phyloP scores from a whole-genome alignment of 2,888 invertebrate species.

The Thelaira solivaga region DNA sequence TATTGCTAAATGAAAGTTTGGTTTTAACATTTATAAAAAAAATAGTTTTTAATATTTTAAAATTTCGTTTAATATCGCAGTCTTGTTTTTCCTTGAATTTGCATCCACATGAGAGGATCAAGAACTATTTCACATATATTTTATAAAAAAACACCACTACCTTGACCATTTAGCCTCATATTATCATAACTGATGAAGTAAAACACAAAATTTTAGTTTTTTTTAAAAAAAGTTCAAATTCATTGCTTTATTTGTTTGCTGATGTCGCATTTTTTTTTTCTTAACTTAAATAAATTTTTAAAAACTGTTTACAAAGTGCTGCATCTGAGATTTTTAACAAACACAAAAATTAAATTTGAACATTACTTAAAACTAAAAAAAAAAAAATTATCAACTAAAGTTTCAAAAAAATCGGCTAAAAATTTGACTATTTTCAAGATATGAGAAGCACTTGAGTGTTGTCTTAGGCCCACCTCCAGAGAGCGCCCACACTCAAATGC shows the following conservation, averaged over 20 bases:
- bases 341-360: background rate
- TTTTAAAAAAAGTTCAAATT: conserved; percentile 3
- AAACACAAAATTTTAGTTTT: conserved; percentile 24
- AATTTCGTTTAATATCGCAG: too few relatives aligned
- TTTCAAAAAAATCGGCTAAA: conserved; percentile 48
- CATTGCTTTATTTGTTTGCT: conserved; percentile 1
- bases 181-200: too few relatives aligned
- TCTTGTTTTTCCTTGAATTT: too few relatives aligned
- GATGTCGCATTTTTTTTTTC: background rate
- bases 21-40: too few relatives aligned
- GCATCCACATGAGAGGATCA: too few relatives aligned
- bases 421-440: background rate
- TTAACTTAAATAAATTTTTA: conserved; percentile 8
- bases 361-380: conserved; percentile 44
- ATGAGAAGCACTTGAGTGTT: conserved; percentile 14
- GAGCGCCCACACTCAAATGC: conserved; percentile 10
- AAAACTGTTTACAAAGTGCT: conserved; percentile 30
- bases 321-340: background rate
- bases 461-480: conserved; percentile 29
- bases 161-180: too few relatives aligned
- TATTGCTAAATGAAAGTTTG: too few relatives aligned
- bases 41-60: too few relatives aligned
- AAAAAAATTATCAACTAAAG: conserved; percentile 36
- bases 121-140: too few relatives aligned
- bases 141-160: too few relatives aligned